A percentile compares a stretch with the other conserved stretches of the same genome.
Conservation (phyloP, 2,888 invertebrate species). For the Netelia melanura region DNA sequence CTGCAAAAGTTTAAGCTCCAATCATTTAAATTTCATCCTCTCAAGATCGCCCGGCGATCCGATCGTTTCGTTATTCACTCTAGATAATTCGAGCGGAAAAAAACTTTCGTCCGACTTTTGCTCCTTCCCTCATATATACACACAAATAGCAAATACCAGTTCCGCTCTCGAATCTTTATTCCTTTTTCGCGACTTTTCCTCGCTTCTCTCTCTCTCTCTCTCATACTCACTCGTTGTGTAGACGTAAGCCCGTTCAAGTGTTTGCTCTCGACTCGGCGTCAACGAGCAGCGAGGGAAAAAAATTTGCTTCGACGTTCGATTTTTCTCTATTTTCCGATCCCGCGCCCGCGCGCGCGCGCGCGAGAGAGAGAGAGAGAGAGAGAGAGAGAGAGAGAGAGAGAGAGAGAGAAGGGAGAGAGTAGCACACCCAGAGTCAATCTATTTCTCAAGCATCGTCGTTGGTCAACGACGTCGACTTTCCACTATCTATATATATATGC, state of each 20-base stretch:
- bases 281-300: background rate
- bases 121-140: background rate
- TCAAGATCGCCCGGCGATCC: too few species aligned
- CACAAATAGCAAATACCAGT: background rate
- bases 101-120: background rate
- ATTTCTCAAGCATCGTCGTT: conserved; percentile 39
- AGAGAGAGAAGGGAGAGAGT: background rate
- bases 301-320: conserved; percentile 27
- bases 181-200: background rate
- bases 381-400: too few species aligned
- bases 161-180: background rate
- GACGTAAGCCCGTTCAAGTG: background rate
- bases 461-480: conserved; percentile 4
- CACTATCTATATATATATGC: background rate
- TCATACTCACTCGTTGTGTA: background rate
- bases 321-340: conserved; percentile 31
- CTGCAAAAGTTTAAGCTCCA: too few species aligned
- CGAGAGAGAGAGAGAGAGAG: too few species aligned
- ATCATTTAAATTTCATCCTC: too few species aligned
- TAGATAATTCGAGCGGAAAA: background rate
- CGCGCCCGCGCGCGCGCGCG: background rate
- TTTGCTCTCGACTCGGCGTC: conserved; percentile 5
- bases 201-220: background rate
- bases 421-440: conserved; percentile 36
- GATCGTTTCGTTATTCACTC: background rate